These are phyloP conservation scores for Hyles vespertilio DNA, from an alignment of 1,140 invertebrate species.

Conservation along the genomic window DNA sequence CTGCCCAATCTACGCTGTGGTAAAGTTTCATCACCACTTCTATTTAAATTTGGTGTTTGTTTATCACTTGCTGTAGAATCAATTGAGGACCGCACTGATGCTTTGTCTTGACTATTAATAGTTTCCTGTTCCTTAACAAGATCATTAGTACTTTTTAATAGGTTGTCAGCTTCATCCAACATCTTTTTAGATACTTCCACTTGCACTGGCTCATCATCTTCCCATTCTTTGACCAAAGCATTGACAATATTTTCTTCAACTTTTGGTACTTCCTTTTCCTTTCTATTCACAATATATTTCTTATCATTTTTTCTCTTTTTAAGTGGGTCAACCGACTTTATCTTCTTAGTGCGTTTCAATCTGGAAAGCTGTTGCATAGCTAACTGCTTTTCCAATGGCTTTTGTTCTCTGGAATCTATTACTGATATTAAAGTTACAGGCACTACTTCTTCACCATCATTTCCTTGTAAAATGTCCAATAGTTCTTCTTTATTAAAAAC, in stretches of 20 bases:
- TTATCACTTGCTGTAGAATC: conserved; percentile 41
- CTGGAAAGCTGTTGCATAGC: conserved; percentile 51
- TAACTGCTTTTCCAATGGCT: conserved; percentile 40
- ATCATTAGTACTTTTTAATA: conserved; percentile 6
- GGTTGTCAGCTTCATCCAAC: conserved; percentile 22
- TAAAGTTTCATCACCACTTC: conserved; percentile 44
- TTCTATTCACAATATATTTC: conserved; percentile 9
- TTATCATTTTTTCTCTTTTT: conserved; percentile 16
- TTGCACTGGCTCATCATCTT: conserved; percentile 55
- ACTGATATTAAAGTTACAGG: neutral
- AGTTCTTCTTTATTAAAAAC: conserved; percentile 69
- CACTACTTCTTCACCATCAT: conserved; percentile 36
- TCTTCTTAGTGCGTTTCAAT: conserved; percentile 27
- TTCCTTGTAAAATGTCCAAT: conserved; percentile 64
- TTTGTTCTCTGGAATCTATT: conserved; percentile 3
- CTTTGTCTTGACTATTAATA: conserved; percentile 25
- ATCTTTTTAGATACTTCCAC: conserved; percentile 26
- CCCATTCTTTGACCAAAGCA: conserved; percentile 63
- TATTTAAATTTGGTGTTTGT: conserved; percentile 33
- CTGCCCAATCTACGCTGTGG: conserved; percentile 66
- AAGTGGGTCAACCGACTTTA: conserved; percentile 8
- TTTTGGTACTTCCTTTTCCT: conserved; percentile 2
- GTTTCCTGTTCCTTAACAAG: conserved; percentile 13
- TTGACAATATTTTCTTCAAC: conserved; percentile 53
- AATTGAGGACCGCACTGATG: conserved; percentile 28